phyloP scores from a whole-genome alignment of 2,888 invertebrate species.

The Aphidoletes aphidimyza region DNA sequence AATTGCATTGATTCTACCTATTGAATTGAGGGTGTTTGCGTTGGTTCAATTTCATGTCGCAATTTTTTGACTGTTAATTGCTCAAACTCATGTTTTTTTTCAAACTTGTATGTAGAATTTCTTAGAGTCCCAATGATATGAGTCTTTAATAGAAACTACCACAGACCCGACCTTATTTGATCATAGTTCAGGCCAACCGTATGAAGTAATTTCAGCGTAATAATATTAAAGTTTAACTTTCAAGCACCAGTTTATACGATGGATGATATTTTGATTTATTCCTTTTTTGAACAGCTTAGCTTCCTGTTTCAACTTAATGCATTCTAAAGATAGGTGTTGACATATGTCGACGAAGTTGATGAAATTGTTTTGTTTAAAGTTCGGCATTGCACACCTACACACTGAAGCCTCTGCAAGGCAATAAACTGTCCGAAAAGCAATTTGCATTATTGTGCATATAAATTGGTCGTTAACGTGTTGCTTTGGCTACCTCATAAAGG shows the following conservation, averaged over 20 bases:
- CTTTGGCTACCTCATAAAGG: constrained; percentile 16
- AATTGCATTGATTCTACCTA: too few relatives aligned
- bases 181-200: too few relatives aligned
- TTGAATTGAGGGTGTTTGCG: too few relatives aligned
- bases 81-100: too few relatives aligned
- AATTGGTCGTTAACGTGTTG: constrained; percentile 50
- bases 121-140: too few relatives aligned
- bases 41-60: too few relatives aligned
- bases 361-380: background rate
- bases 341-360: constrained; percentile 30
- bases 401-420: background rate
- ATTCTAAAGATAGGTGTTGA: constrained; percentile 32
- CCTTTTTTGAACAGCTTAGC: background rate
- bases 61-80: too few relatives aligned
- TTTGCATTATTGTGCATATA: constrained; percentile 47
- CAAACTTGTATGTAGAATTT: too few relatives aligned
- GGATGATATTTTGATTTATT: background rate
- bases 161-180: too few relatives aligned
- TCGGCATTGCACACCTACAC: background rate
- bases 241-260: background rate
- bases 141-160: too few relatives aligned
- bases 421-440: constrained; percentile 11
- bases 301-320: background rate
- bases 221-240: too few relatives aligned
- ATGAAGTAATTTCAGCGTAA: too few relatives aligned